Base-by-base conservation (phyloP, 2,888 invertebrate species). In the Drosophila buzzatii region DNA sequence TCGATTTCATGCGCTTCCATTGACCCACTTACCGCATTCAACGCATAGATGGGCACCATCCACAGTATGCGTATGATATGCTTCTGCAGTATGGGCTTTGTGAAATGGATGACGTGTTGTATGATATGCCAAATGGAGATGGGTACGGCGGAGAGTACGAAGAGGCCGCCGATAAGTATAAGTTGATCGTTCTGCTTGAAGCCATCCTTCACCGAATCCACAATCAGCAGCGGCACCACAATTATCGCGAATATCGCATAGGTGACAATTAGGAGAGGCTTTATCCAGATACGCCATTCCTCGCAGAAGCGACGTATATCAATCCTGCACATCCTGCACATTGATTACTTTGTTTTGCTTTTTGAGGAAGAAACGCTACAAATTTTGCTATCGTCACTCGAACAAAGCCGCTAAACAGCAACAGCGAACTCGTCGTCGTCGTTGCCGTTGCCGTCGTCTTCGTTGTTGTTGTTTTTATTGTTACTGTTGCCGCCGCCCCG, bases 11-110 rank as follows among this genome's bases (percentile, higher is more conserved):
- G 23, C 51, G 51, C 18, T 60, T 45, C 12, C 35, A 52, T 55
- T 81, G 85, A 68, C 85, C 75, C 89, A 95, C 96, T 95, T 94
- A 97, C 97, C 79, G 98, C 98, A 95, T 99, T 98, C 10, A 97
- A 93, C 45, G 98, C 98, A 94, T 99, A 99, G 87, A 99, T 98
- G 72, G 99, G 99, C 61, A 99, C 98, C 99, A 99, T 99, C 98
- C 98, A 98, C 82, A 99, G 92, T 92, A 99, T 97, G 96, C 98
- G 96, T 82, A 99, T 98, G 73, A 99, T 97, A 93, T 98, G 97
- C 93, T 98, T 97, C 91, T 99, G 99, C 81, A 99, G 94, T 81
- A 95, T 96, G 18, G 99, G 98, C 91, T 98, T 97, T 0, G 97
- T 98, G 91, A 98, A 99, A 93, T 98, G 96, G 64, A 98, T 96